Conservation (phyloP, 1,140 invertebrate species). For the Dendroctonus ponderosae region DNA sequence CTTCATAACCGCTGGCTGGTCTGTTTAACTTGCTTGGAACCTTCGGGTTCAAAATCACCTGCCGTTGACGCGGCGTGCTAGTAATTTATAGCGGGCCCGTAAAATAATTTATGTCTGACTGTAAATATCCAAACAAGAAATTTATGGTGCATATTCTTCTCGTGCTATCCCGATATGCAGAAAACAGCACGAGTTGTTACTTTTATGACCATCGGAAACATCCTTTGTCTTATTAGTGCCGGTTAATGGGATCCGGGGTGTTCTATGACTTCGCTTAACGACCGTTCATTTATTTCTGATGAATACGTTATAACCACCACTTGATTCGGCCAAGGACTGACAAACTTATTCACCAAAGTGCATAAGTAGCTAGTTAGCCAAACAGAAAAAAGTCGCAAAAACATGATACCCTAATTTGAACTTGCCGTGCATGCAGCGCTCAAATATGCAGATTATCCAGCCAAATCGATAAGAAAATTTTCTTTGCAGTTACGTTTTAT, state of each 20-base stretch:
- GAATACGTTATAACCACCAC: not conserved
- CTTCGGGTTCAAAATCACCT: constrained; percentile 32
- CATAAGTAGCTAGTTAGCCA: too few relatives aligned
- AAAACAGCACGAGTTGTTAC: constrained; percentile 34
- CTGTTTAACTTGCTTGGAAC: constrained; percentile 31
- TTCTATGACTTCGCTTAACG: constrained; percentile 11
- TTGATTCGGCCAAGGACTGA: too few relatives aligned
- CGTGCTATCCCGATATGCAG: constrained; percentile 30
- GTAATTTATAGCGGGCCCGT: constrained; percentile 31
- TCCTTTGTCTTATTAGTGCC: constrained; percentile 34
- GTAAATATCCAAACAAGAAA: constrained; percentile 35
- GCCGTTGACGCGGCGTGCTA: constrained; percentile 28
- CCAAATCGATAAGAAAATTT: not conserved
- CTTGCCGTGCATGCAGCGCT: too few relatives aligned
- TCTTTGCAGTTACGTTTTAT: constrained; percentile 1
- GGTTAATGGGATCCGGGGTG: constrained; percentile 26
- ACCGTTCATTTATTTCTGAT: constrained; percentile 5
- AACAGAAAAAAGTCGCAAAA: too few relatives aligned
- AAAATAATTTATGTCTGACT: constrained; percentile 35
- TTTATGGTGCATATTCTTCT: constrained; percentile 33
- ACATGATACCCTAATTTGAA: too few relatives aligned
- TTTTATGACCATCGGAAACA: constrained; percentile 30
- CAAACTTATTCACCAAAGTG: too few relatives aligned
- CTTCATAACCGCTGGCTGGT: constrained; percentile 26
- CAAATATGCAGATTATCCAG: constrained; percentile 1